Conservation (phyloP, 2,797 vertebrate genomes). For the Phylloscopus collybita region DNA sequence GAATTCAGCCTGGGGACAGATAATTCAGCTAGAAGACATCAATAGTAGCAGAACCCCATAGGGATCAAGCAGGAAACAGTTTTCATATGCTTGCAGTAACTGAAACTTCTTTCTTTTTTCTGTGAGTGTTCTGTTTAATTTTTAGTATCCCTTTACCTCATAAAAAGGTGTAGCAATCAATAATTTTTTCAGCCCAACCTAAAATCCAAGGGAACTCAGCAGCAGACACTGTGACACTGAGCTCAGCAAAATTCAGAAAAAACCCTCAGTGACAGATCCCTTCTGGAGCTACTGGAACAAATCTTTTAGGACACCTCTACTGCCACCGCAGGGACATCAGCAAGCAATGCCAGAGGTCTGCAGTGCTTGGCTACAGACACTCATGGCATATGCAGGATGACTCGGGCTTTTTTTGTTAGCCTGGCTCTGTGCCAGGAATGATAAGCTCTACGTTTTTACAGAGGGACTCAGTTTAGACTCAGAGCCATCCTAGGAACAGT, state of each 20-base stretch:
- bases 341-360: accelerated
- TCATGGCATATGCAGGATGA: not conserved
- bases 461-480: not conserved
- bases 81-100: not conserved
- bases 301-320: not conserved
- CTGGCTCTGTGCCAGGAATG: not conserved
- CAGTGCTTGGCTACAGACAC: not conserved
- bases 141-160: not conserved
- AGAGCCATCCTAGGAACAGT: not conserved
- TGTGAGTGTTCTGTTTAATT: not conserved
- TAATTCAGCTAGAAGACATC: not conserved
- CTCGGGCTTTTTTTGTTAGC: not conserved
- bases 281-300: not conserved
- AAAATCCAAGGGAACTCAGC: not conserved
- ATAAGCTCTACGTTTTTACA: accelerated
- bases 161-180: not conserved
- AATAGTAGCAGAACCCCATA: not conserved
- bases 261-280: not conserved
- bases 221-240: not conserved
- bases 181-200: not conserved
- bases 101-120: not conserved
- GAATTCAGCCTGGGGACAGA: not conserved
- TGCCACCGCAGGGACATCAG: accelerated
- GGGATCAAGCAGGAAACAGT: not conserved
- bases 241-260: not conserved